phyloP scores from a whole-genome alignment of 2,888 invertebrate genomes.

The Exocentrus adspersus region DNA sequence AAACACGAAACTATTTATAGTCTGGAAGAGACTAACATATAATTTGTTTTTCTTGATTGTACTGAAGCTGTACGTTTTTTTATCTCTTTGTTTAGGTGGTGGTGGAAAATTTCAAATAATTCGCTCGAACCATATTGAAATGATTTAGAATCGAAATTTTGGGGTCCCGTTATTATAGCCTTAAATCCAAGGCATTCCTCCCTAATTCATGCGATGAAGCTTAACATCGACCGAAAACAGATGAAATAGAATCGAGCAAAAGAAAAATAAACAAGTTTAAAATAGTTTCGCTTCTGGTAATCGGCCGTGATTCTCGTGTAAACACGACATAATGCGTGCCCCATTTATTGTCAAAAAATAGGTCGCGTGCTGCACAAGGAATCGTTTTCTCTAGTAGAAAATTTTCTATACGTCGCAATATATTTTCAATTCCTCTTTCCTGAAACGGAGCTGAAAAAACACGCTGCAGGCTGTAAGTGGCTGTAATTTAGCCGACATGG shows the following conservation, averaged over 20 bases:
- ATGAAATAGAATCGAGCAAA: conserved; percentile 24
- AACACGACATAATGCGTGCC: conserved; percentile 17
- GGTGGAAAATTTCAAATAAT: too few relatives aligned
- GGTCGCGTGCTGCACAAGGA: conserved; percentile 13
- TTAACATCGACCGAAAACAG: conserved; percentile 22
- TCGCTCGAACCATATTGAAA: background rate
- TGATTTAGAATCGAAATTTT: conserved; percentile 8
- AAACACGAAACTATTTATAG: background rate
- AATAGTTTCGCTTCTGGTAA: conserved; percentile 27
- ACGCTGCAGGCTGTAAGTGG: background rate
- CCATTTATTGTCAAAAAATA: conserved; percentile 24
- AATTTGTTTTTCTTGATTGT: background rate
- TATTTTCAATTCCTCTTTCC: background rate
- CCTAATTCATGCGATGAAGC: conserved; percentile 4
- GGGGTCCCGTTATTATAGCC: background rate
- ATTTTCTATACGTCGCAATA: too few relatives aligned
- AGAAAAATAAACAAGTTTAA: conserved; percentile 28
- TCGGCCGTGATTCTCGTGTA: conserved; percentile 24
- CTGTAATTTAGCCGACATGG: background rate
- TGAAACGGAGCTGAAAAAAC: background rate
- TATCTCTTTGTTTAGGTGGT: too few relatives aligned
- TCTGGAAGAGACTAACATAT: background rate
- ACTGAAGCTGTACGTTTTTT: background rate
- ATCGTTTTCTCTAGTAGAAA: too few relatives aligned
- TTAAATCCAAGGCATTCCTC: conserved; percentile 11